Base-by-base conservation (phyloP, 2,888 invertebrate species). In the Glyphotaelius pellucidus region DNA sequence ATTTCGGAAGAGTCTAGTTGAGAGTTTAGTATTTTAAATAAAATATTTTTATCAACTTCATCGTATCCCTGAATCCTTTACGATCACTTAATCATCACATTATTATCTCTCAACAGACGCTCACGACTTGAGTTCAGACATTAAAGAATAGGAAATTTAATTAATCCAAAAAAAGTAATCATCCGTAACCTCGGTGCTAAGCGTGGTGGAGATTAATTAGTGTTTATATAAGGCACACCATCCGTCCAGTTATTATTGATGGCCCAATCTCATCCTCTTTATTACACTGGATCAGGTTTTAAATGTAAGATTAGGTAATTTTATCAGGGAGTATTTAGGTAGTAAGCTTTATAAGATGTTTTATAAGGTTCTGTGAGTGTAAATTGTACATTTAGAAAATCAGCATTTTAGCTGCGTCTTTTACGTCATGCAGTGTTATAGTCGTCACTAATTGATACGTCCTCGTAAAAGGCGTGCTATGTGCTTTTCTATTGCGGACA, bases 91-190 rank as follows among this genome's bases (percentile, higher is more conserved):
- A n/a, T n/a, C 67, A 19, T 67, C 25, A n/a, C 67, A 9, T 67
- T 25, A 67, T 67, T 67, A 67, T 32, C 89, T 79, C 15, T 32
- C 89, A 25, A 67, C 67, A 35, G 30, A 31, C 38, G 80, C 80
- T 89, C 89, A 89, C 89, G 89, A 89, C 89, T 89, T 35, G 9
- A n/a, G 25, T 80, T 67, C 67, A n/a, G 67, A 67, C 32, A 80
- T n/a, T 30, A 80, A 89, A n/a, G 15, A 89, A 47, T 80, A 89
- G 80, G 89, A 89, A 80, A 89, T 89, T 89, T 89, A 89, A 89
- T 89, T 89, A 89, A 89, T 32, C 86, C 38, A 80, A 89, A 89
- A 89, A 89, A 89, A 89, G 15, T 42, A 86, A 86, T 42, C 42
- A 86, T 86, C 86, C 15, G n/a, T 30, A 38, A 42, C 42, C 35